These are phyloP conservation scores for Seladonia tumulorum DNA, from an alignment of 2,888 invertebrate species.

Conservation along the genomic window DNA sequence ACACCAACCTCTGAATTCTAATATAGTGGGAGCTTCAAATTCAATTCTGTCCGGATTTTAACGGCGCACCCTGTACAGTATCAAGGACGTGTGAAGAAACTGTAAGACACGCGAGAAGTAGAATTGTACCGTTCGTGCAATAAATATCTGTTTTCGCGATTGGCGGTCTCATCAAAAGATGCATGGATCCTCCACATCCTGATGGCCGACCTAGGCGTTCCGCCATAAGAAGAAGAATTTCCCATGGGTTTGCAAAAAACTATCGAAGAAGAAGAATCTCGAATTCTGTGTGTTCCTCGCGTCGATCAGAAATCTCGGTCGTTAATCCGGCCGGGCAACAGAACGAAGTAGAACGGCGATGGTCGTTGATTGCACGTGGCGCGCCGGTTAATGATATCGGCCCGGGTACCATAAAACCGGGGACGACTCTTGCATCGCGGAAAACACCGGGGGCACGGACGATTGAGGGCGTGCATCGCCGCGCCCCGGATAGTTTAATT, in stretches of 20 bases:
- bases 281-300: not conserved
- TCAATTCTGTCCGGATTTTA: no score
- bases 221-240: not conserved
- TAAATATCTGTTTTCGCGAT: no score
- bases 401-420: not conserved
- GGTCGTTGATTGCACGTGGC: not conserved
- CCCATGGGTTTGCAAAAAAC: not conserved
- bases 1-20: no score
- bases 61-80: no score
- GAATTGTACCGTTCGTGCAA: no score
- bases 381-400: not conserved
- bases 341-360: not conserved
- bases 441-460: not conserved
- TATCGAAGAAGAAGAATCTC: no score
- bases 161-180: no score
- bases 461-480: no score
- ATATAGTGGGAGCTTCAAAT: no score
- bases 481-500: conserved; percentile 30
- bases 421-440: not conserved
- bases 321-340: not conserved
- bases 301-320: not conserved
- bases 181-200: not conserved
- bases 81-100: no score
- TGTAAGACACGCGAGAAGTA: no score
- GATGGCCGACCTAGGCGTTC: not conserved